phyloP scores from a whole-genome alignment of 2,888 invertebrate species.

The Yponomeuta evonymella region DNA sequence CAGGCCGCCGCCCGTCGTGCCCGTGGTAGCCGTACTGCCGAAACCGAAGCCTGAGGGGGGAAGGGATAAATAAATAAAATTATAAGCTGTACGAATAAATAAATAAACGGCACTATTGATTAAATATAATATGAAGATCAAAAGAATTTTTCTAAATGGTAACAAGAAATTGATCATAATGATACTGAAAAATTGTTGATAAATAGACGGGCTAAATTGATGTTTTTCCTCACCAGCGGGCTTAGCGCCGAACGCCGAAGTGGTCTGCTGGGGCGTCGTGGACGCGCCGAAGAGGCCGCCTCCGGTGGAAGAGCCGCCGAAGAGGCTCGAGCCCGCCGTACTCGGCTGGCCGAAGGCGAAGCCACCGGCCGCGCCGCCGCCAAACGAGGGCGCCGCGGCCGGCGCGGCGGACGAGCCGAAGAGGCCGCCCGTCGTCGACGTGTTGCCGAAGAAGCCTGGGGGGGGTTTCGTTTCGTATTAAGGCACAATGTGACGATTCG shows the following conservation, averaged over 20 bases:
- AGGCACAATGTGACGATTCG: no score
- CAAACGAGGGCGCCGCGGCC: slow-evolving; percentile 79
- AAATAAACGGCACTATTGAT: no score
- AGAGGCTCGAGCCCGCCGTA: slow-evolving; percentile 75
- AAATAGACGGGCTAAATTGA: no score
- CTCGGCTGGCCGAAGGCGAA: slow-evolving; percentile 58
- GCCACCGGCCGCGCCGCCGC: slow-evolving; percentile 69
- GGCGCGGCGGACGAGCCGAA: slow-evolving; percentile 46
- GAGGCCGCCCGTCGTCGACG: slow-evolving; percentile 36
- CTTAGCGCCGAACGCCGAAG: slow-evolving; percentile 76
- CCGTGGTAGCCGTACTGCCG: slow-evolving; percentile 55
- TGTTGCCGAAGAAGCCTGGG: slow-evolving; percentile 75
- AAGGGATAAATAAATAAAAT: no score
- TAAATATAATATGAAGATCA: no score
- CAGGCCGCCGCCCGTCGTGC: slow-evolving; percentile 49
- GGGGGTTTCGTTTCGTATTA: not conserved
- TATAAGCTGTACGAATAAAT: no score
- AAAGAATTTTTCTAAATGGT: no score
- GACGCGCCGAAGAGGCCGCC: slow-evolving; percentile 76
- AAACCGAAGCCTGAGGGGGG: slow-evolving; percentile 74
- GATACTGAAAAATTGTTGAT: no score
- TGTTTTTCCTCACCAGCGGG: slow-evolving; percentile 31
- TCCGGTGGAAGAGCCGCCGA: slow-evolving; percentile 68
- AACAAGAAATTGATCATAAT: no score
- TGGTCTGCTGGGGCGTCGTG: slow-evolving; percentile 62